Evolutionary conservation across 2,888 invertebrate species (phyloP), one percentile per base, ranked within the genome.

Genomic region (Tinea pellionella): DNA sequence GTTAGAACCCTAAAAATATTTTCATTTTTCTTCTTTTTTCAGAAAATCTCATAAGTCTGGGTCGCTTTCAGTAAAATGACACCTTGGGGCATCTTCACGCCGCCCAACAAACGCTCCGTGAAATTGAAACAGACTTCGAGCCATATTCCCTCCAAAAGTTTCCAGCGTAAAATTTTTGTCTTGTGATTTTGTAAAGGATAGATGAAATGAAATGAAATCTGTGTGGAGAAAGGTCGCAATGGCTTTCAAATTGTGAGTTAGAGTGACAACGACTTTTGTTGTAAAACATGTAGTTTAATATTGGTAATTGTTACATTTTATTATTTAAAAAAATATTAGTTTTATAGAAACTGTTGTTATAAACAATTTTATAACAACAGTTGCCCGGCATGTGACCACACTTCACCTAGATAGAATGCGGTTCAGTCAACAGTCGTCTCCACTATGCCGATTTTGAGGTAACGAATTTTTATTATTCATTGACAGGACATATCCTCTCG

Each of bases 51-150:
- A 78, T 77, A 80, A 79, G 78, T 78, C 74, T 65, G 73, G 75
- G 70, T 72, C 71, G 77, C 77, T 77, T 72, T 75, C 77, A 75
- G 72, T 73, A 74, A 77, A 84, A 85, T 80, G 80, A 81, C 80
- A 81, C 84, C 84, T 80, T 74, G 73, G 84, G 84, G 84, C 74
- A 73, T 80, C 77, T 80, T 83, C 79, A 75, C 51, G 55, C 77
- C 77, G 78, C 79, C 78, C 76, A 74, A 74, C 84, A 83, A 85
- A 84, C 79, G 80, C 78, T 74, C 82, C 85, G 85, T 85, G 84
- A 85, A 85, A 86, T 86, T 85, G 84, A 82, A 83, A 83, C 79
- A 75, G 77, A 78, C 79, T 66, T 66, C 73, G 75, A 75, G 72
- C 59, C 59, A 59, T 59, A 68, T 69, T 60, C 61, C 55, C 61